Base-by-base conservation (phyloP, 2,113 vertebrate genomes). In the Campylorhamphus procurvoides region DNA sequence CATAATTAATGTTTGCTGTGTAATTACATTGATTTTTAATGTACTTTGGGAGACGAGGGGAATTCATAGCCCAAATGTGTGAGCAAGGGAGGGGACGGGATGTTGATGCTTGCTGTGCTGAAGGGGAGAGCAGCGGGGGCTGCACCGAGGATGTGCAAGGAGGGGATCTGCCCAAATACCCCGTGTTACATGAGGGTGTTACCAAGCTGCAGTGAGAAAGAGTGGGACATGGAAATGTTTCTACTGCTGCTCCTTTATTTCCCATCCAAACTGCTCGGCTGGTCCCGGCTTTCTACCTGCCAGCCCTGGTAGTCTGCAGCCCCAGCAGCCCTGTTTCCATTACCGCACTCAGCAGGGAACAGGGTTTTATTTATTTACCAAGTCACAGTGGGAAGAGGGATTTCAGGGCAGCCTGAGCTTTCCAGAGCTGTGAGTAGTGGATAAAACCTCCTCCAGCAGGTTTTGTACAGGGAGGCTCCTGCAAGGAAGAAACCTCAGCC, bases 1-100 rank as follows among this genome's bases (percentile, higher is more conserved):
- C 87, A 50, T 96, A 96, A 97, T 97, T 97, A 96, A 96, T 89
- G 93, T 96, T 96, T 95, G 67, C 95, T 94, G 87, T 63, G 86
- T 93, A 93, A 94, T 96, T 93, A 92, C 94, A 96, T 96, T 93
- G 97, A 95, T 92, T 96, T 97, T 95, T 75, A 84, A 96, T 55
- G 72, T 84, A 91, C 67, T 90, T 77, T 58, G 89, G 77, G 89
- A 69, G 81, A 72, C 20, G 58, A 89, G 87, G 89, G 84, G 73
- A 94, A 91, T 95, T 96, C 88, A 55, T 58, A 83, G 94, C 85
- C 92, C 0, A 24, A 69, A n/a, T 2, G 3, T 1, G 3, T 49
- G 58, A 59, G 47, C 0, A 3, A 67, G 35, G 35, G 44, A 60
- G 62, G 29, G 29, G 28, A 10, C 0, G 5, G 33, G 73, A 25